Percentiles rank a stretch among this genome's conserved stretches.
phyloP scores from a whole-genome alignment of 2,888 invertebrate species.

The Lymantria dispar region DNA sequence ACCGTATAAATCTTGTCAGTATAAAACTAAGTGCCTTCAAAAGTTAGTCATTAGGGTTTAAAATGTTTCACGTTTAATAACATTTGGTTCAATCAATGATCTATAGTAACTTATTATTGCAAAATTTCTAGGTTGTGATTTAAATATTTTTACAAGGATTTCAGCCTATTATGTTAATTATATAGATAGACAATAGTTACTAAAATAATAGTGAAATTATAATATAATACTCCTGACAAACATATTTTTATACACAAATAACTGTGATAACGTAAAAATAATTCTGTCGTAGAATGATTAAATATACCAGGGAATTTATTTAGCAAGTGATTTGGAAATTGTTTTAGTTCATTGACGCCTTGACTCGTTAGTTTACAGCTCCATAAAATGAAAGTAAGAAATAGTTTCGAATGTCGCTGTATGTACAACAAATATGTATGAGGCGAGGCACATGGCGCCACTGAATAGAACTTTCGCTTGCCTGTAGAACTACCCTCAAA shows the following conservation, averaged over 20 bases:
- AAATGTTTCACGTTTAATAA: slow-evolving; percentile 55
- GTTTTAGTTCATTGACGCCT: background rate
- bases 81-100: slow-evolving; percentile 42
- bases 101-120: slow-evolving; percentile 43
- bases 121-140: slow-evolving; percentile 67
- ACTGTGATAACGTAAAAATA: slow-evolving; percentile 28
- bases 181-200: slow-evolving; percentile 14
- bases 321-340: background rate
- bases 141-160: slow-evolving; percentile 23
- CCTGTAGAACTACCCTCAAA: background rate
- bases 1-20: slow-evolving; percentile 75
- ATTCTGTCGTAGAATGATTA: background rate
- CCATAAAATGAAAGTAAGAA: background rate
- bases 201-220: slow-evolving; percentile 13
- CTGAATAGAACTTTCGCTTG: background rate
- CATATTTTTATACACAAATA: slow-evolving; percentile 37
- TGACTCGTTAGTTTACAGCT: background rate
- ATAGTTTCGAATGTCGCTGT: too few species aligned
- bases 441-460: too few species aligned
- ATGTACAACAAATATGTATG: too few species aligned
- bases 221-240: slow-evolving; percentile 24
- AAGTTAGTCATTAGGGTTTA: slow-evolving; percentile 79
- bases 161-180: slow-evolving; percentile 17
- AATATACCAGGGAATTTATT: background rate
- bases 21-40: slow-evolving; percentile 78